Base-by-base conservation (phyloP, 2,113 vertebrate species). In the Leucosticte australis region DNA sequence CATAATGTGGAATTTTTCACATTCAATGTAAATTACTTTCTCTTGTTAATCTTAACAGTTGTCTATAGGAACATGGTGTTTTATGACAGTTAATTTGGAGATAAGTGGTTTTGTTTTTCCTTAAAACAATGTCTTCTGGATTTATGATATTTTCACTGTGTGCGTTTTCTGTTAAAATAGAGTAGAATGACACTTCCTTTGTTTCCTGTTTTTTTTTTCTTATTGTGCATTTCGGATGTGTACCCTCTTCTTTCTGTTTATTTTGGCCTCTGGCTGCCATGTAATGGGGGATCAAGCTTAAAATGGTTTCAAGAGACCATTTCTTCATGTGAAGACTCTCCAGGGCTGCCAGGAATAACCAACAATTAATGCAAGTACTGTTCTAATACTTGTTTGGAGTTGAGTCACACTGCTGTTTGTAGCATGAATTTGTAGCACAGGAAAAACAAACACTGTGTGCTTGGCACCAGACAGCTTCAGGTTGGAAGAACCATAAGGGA, bases 301-400 rank as follows among this genome's bases (percentile, higher is more conserved):
- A 97, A 96, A 97, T 78, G 91, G 68, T 93, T 96, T 97, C 92
- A 94, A 71, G 92, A 96, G 94, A 94, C 87, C 53, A 19, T 87
- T 87, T 94, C 95, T 97, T 95, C 93, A 94, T 63, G 57, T 70
- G 95, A 96, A 91, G 69, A 87, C 94, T 96, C 95, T 94, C 95
- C 87, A 89, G 89, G 85, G 85, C 83, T 96, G 90, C 97, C 81
- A 96, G 93, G 96, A 98, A 93, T 95, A 97, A 92, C 96, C 70
- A 92, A 90, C 42, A 96, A 93, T 96, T 95, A 96, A 97, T 95
- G 94, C 93, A 88, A 91, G 85, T 77, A 88, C 30, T 2, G 31
- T 83, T 94, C 86, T 95, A 95, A 83, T 64, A 42, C 93, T 94
- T 30, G 59, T 90, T 96, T 90, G 77, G 71, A 94, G 92, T 93